Evolutionary conservation across 2,113 vertebrate genomes (phyloP).

Genomic region (Paratilapia polleni): DNA sequence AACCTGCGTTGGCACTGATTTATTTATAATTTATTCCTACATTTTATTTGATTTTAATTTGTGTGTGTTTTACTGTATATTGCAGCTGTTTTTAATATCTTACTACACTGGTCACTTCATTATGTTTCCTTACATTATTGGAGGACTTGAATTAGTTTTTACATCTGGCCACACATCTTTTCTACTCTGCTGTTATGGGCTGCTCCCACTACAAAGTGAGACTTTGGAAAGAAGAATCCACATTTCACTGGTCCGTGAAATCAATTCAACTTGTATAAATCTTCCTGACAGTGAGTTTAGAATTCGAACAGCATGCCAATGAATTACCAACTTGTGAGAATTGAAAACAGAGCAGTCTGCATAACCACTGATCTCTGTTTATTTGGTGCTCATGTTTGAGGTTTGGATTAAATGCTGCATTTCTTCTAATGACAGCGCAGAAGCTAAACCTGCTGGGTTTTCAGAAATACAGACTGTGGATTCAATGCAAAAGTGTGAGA

Average conservation of each 20-base stretch:
- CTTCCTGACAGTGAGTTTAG: too few relatives aligned
- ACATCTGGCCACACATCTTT: not conserved
- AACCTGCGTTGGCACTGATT: not conserved
- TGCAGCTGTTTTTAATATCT: not conserved
- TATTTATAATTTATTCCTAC: too few relatives aligned
- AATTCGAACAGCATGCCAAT: not conserved
- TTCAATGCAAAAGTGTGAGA: not conserved
- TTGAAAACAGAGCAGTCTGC: not conserved
- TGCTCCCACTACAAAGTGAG: not conserved
- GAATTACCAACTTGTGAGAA: not conserved
- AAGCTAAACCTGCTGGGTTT: not conserved
- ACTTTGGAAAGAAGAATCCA: too few relatives aligned
- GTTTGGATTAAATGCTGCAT: not conserved
- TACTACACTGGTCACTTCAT: not conserved
- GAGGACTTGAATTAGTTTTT: accelerated
- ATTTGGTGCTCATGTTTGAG: not conserved
- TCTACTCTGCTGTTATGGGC: too few relatives aligned
- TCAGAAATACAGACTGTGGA: not conserved
- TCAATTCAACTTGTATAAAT: not conserved
- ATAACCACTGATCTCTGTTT: not conserved
- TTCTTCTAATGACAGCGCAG: accelerated
- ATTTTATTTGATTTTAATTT: too few relatives aligned
- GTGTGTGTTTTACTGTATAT: not conserved
- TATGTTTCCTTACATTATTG: not conserved
- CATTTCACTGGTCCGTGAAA: too few relatives aligned